Percentiles rank a stretch among this genome's conserved stretches.
These are phyloP conservation scores for Glossosoma conforme DNA, from an alignment of 1,140 invertebrate genomes.

Conservation along the genomic window DNA sequence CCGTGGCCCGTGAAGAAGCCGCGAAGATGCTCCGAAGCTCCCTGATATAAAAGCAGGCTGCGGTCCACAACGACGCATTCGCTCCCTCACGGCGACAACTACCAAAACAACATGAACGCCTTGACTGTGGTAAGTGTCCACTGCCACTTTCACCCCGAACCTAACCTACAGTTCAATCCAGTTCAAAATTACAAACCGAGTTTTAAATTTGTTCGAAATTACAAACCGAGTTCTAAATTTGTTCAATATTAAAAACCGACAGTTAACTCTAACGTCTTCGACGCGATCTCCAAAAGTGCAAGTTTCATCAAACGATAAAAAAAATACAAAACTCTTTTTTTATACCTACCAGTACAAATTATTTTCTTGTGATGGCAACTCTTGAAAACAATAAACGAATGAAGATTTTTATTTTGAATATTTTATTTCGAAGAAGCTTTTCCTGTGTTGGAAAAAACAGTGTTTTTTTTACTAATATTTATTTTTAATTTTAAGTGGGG, in stretches of 20 bases:
- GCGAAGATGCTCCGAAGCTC: constrained; percentile 17
- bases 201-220: not conserved
- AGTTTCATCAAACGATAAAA: too few species aligned
- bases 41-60: constrained; percentile 25
- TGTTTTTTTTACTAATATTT: too few species aligned
- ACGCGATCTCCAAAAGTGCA: too few species aligned
- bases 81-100: constrained; percentile 27
- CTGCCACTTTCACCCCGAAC: not conserved
- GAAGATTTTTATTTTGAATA: too few species aligned
- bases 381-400: not conserved
- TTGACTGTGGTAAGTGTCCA: constrained; percentile 28
- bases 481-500: too few species aligned
- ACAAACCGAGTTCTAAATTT: not conserved
- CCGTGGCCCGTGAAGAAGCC: constrained; percentile 15
- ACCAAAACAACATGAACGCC: constrained; percentile 27
- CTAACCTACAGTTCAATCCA: too few species aligned
- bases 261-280: too few species aligned
- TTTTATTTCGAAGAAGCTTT: too few species aligned
- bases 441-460: not conserved
- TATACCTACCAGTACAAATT: too few species aligned
- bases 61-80: constrained; percentile 18
- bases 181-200: not conserved
- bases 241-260: not conserved
- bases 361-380: too few species aligned
- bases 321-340: too few species aligned